phyloP scores from a whole-genome alignment of 64 coral and sea anemone genomes.

The Pocillopora damicornis region DNA sequence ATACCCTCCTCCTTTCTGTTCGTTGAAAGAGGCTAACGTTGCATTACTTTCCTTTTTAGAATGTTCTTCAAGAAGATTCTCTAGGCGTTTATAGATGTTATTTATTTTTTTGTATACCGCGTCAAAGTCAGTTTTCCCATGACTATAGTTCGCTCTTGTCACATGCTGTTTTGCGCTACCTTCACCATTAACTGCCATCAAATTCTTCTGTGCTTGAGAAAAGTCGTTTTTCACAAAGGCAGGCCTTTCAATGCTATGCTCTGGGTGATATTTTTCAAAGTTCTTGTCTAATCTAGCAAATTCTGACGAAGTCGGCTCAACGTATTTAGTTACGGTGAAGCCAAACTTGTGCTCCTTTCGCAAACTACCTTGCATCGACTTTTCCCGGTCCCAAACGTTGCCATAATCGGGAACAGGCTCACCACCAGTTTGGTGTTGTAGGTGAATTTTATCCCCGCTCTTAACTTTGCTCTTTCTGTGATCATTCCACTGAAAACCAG shows the following conservation, averaged over 20 bases:
- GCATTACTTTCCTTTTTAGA: not conserved
- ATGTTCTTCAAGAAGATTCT: not conserved
- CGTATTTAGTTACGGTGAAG: not conserved
- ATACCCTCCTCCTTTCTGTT: not conserved
- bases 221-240: not conserved
- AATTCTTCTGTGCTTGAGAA: not conserved
- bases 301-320: not conserved
- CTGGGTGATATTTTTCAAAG: not conserved
- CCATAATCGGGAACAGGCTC: not conserved
- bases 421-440: not conserved
- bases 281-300: not conserved
- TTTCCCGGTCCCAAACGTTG: not conserved
- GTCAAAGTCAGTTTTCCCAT: not conserved
- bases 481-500: not conserved
- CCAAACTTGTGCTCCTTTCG: not conserved
- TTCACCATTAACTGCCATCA: not conserved
- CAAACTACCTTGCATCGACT: not conserved
- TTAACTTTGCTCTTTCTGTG: not conserved
- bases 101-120: constrained; percentile 27
- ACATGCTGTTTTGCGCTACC: not conserved
- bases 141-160: not conserved
- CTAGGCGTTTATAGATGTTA: constrained; percentile 4
- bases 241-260: not conserved
- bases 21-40: not conserved
- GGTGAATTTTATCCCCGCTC: not conserved